phyloP scores from a whole-genome alignment of 2,113 vertebrate species.

The Mirza zaza region DNA sequence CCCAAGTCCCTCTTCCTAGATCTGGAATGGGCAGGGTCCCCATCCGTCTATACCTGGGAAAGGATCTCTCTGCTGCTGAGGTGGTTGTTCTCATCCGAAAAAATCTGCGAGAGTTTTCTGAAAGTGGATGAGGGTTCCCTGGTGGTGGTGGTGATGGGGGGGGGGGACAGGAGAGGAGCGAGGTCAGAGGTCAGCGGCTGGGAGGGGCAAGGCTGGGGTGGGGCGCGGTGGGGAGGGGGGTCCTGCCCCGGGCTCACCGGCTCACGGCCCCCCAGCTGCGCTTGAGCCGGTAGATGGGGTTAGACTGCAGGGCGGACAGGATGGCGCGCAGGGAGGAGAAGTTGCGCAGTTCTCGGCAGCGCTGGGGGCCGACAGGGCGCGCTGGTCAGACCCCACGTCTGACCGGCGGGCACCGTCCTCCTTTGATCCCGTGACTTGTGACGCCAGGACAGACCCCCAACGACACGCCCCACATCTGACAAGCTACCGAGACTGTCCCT shows the following conservation, averaged over 20 bases:
- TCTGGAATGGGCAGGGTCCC: neutral
- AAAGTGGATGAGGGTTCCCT: conserved; percentile 88
- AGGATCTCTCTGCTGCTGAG: conserved; percentile 88
- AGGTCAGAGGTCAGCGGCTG: neutral
- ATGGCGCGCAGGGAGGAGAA: conserved; percentile 92
- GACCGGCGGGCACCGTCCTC: neutral
- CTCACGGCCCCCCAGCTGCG: conserved; percentile 89
- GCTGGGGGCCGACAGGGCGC: conserved; percentile 73
- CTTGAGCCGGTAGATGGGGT: conserved; percentile 91
- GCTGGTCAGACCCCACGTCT: neutral
- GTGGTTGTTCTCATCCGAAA: conserved; percentile 92
- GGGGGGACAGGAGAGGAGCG: neutral
- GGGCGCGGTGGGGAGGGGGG: neutral
- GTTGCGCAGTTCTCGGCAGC: conserved; percentile 88
- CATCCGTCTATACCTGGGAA: conserved; percentile 82
- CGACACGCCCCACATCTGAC: neutral
- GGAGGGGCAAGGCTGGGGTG: neutral
- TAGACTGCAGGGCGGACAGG: conserved; percentile 93
- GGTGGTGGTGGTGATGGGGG: neutral
- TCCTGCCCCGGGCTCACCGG: conserved; percentile 81
- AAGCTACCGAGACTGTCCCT: neutral
- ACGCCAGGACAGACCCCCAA: neutral
- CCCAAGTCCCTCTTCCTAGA: no score
- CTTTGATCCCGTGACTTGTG: neutral
- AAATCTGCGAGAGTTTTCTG: conserved; percentile 89